Evolutionary conservation across 2,888 invertebrate genomes (phyloP).

Genomic region (Helleia helle): DNA sequence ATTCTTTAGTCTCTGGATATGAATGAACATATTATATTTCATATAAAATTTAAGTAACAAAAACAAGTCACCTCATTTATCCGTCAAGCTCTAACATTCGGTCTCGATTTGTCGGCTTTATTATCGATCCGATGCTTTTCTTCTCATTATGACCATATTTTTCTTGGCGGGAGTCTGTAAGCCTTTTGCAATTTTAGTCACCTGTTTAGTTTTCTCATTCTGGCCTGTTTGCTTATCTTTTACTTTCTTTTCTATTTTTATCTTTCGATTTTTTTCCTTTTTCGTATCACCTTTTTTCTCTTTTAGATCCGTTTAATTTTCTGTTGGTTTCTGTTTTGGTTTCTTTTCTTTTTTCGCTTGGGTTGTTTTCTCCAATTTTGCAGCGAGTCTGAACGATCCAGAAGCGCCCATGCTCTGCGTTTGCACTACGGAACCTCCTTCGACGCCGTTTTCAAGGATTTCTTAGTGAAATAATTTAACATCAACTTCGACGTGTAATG

Average conservation of each 20-base stretch:
- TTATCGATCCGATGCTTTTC: slow-evolving; percentile 53
- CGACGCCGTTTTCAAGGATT: slow-evolving; percentile 41
- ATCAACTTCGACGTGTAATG: slow-evolving; percentile 39
- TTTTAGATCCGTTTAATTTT: slow-evolving; percentile 12
- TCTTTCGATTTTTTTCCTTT: slow-evolving; percentile 14
- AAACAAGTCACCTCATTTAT: too few relatives aligned
- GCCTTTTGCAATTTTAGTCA: slow-evolving; percentile 11
- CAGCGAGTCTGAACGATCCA: slow-evolving; percentile 49
- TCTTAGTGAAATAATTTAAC: slow-evolving; percentile 44
- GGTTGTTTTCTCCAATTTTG: slow-evolving; percentile 26
- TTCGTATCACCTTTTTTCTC: slow-evolving; percentile 15
- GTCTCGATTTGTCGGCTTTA: slow-evolving; percentile 60
- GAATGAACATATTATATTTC: too few relatives aligned
- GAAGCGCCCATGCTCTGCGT: slow-evolving; percentile 48
- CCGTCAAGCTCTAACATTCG: slow-evolving; percentile 30
- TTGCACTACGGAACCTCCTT: slow-evolving; percentile 44
- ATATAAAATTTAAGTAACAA: too few relatives aligned
- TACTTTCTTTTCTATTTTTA: slow-evolving; percentile 16
- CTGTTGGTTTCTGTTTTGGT: slow-evolving; percentile 10
- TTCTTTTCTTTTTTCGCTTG: slow-evolving; percentile 21
- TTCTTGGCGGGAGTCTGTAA: slow-evolving; percentile 39
- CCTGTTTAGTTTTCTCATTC: slow-evolving; percentile 19
- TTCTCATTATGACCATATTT: slow-evolving; percentile 33
- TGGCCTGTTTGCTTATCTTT: slow-evolving; percentile 13
- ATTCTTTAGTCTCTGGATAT: too few relatives aligned